Conservation (phyloP, 1,140 invertebrate species). For the Ladona fulva region DNA sequence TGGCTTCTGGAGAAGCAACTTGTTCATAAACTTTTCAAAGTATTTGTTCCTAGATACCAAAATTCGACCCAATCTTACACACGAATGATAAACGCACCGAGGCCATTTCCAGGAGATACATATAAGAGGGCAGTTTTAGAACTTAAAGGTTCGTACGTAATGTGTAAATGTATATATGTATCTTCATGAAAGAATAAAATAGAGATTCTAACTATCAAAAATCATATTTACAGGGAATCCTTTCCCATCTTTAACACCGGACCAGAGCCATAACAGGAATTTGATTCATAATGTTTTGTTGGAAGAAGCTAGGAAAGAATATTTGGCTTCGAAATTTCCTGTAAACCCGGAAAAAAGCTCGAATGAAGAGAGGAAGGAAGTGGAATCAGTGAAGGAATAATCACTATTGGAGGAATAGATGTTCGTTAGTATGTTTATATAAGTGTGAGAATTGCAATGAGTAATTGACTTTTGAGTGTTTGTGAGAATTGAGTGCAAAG, state of each 20-base stretch:
- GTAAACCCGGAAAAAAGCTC: background rate
- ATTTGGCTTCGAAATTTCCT: background rate
- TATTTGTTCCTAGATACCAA: conserved; percentile 72
- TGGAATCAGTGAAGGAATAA: no score
- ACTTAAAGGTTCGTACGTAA: conserved; percentile 64
- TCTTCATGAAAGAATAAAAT: background rate
- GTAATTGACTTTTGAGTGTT: no score
- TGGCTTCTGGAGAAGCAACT: conserved; percentile 85
- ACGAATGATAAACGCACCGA: conserved; percentile 58
- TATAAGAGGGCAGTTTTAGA: conserved; percentile 60
- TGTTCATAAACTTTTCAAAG: conserved; percentile 88
- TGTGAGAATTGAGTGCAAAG: no score
- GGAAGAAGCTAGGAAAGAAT: conserved; percentile 60
- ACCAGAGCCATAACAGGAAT: conserved; percentile 45
- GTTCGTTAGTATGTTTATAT: no score
- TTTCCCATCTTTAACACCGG: conserved; percentile 48
- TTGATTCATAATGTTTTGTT: conserved; percentile 61
- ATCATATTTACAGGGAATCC: conserved; percentile 27
- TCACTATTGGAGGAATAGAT: no score
- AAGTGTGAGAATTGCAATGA: no score
- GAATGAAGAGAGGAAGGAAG: no score
- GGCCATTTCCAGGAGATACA: conserved; percentile 43
- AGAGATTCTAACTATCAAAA: background rate
- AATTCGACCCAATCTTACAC: conserved; percentile 62
- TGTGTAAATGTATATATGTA: background rate